These are phyloP conservation scores for Pristionchus arcanus DNA, from an alignment of 2,888 invertebrate genomes.

Conservation along the genomic window DNA sequence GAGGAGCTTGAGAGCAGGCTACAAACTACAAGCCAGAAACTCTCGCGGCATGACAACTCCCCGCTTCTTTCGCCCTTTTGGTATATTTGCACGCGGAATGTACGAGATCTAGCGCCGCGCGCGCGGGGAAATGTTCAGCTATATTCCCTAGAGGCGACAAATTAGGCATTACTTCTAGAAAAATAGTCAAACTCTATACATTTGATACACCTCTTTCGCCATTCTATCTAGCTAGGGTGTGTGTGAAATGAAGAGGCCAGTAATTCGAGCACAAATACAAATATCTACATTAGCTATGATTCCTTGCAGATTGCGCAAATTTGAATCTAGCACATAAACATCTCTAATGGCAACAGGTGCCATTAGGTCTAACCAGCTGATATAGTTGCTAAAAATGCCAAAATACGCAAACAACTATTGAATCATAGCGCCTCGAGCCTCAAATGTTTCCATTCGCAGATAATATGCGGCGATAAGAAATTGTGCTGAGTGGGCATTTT, in stretches of 20 bases:
- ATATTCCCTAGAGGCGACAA: not conserved
- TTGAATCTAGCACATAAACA: too few relatives aligned
- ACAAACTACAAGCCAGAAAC: conserved; percentile 15
- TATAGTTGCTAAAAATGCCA: too few relatives aligned
- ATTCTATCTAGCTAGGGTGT: too few relatives aligned
- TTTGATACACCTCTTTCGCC: too few relatives aligned
- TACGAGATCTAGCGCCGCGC: not conserved
- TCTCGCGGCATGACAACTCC: not conserved
- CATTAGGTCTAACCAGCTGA: too few relatives aligned
- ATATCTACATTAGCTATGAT: too few relatives aligned
- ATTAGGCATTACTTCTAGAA: not conserved
- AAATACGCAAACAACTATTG: too few relatives aligned
- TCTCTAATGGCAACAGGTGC: too few relatives aligned
- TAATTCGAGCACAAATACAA: too few relatives aligned
- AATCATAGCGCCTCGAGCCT: not conserved
- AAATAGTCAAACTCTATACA: too few relatives aligned
- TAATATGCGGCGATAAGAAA: not conserved
- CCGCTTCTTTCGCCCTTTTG: not conserved
- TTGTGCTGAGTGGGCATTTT: not conserved
- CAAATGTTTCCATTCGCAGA: not conserved
- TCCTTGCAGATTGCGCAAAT: too few relatives aligned
- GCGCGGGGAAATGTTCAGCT: not conserved
- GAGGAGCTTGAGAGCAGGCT: not conserved
- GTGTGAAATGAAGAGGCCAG: too few relatives aligned
- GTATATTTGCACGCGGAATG: not conserved